Percentiles rank a stretch among this genome's conserved stretches.
Conservation (phyloP, 2,888 invertebrate species). For the Mechanitis messenoides region DNA sequence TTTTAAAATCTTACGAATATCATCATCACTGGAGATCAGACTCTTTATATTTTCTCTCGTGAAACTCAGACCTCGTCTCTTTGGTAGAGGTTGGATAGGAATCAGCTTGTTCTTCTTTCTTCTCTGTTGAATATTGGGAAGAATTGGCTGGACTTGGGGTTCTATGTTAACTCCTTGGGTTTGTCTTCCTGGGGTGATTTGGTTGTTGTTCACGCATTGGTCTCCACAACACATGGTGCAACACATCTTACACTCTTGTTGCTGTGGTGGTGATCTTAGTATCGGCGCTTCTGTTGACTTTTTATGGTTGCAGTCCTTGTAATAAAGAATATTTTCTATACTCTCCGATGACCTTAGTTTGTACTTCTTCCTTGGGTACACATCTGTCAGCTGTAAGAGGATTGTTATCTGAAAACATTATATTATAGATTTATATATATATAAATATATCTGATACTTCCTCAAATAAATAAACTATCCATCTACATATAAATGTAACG, state of each 20-base stretch:
- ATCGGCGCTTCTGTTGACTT: slow-evolving; percentile 21
- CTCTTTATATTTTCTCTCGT: slow-evolving; percentile 59
- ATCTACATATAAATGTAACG: neutral
- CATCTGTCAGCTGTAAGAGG: slow-evolving; percentile 39
- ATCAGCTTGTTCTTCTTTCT: slow-evolving; percentile 41
- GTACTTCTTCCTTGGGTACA: slow-evolving; percentile 36
- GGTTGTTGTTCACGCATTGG: slow-evolving; percentile 39
- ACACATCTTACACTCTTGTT: slow-evolving; percentile 48
- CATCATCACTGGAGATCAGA: slow-evolving; percentile 58
- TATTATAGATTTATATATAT: neutral
- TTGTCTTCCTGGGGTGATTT: slow-evolving; percentile 33
- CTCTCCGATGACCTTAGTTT: slow-evolving; percentile 50
- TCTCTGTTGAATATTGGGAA: slow-evolving; percentile 32
- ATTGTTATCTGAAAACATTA: slow-evolving; percentile 47
- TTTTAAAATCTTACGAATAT: slow-evolving; percentile 65
- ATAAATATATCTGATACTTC: neutral
- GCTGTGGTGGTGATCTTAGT: neutral
- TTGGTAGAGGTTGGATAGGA: slow-evolving; percentile 32
- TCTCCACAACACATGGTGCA: slow-evolving; percentile 60
- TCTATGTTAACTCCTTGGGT: slow-evolving; percentile 27
- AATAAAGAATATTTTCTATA: slow-evolving; percentile 63
- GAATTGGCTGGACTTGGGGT: slow-evolving; percentile 19
- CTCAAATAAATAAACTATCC: neutral
- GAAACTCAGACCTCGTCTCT: slow-evolving; percentile 46
- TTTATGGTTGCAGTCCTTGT: slow-evolving; percentile 55